These are phyloP conservation scores for Acrocephalus scirpaceus DNA, from an alignment of 2,797 vertebrate genomes.

Conservation along the genomic window DNA sequence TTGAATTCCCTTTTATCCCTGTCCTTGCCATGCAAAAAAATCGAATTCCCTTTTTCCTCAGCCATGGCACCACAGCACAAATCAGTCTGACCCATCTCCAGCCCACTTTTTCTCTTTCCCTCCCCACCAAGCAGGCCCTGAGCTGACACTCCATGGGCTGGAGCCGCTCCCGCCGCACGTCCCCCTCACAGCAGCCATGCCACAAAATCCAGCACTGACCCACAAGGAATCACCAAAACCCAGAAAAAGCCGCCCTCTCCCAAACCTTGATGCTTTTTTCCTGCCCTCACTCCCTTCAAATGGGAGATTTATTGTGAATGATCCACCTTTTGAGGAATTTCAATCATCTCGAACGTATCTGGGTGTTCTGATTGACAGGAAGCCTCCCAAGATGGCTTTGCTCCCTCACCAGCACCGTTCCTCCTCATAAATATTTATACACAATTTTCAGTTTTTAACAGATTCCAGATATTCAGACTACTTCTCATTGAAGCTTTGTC, in stretches of 20 bases:
- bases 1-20: not conserved
- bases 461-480: not conserved
- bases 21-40: accelerated
- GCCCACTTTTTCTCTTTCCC: too few species aligned
- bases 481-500: not conserved
- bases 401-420: not conserved
- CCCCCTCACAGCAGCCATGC: accelerated
- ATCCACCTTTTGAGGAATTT: not conserved
- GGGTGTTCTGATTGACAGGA: not conserved
- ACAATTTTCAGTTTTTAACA: not conserved
- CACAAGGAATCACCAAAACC: not conserved
- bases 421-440: conserved; percentile 28
- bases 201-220: not conserved
- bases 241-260: accelerated
- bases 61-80: too few species aligned
- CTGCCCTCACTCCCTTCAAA: not conserved
- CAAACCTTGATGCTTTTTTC: not conserved
- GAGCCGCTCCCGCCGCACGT: accelerated
- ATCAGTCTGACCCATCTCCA: not conserved
- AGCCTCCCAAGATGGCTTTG: not conserved
- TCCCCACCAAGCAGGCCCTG: not conserved
- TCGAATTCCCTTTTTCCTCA: accelerated
- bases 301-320: not conserved
- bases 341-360: not conserved
- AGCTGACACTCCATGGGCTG: too few species aligned